Percentiles rank a stretch among this genome's conserved stretches.
These are phyloP conservation scores for Scomberomorus guttatus DNA, from an alignment of 2,797 vertebrate species.

Conservation along the genomic window DNA sequence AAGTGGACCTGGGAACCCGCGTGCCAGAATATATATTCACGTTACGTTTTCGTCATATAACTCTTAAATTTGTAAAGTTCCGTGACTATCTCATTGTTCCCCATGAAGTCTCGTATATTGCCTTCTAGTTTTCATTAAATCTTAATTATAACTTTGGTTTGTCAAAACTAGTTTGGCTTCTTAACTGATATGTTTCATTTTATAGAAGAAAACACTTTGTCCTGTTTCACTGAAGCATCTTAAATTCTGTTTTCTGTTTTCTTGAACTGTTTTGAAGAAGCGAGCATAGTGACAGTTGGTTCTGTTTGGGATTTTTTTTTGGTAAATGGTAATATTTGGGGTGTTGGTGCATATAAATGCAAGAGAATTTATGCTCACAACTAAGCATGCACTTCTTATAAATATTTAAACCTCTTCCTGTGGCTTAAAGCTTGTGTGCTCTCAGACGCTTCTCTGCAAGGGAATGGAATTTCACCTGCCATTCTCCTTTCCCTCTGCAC, in stretches of 20 bases:
- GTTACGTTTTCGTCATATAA: background rate
- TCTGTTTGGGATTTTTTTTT: background rate
- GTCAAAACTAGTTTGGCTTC: background rate
- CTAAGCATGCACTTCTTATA: constrained; percentile 63
- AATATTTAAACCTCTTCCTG: constrained; percentile 81
- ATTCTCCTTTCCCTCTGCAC: constrained; percentile 48
- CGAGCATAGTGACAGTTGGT: background rate
- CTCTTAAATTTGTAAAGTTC: background rate
- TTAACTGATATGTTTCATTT: background rate
- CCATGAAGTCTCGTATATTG: background rate
- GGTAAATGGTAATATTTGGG: constrained; percentile 6
- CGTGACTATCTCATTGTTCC: background rate
- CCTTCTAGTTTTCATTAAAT: background rate
- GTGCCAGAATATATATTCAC: background rate
- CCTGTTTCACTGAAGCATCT: background rate
- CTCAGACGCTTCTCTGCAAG: constrained; percentile 33
- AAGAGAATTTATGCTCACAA: constrained; percentile 64
- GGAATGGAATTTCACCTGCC: constrained; percentile 79
- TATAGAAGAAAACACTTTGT: background rate
- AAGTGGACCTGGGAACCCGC: background rate
- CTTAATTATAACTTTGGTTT: background rate
- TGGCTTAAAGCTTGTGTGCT: constrained; percentile 66
- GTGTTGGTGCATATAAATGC: constrained; percentile 36
- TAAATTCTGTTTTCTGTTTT: too few species aligned
- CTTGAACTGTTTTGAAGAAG: constrained; percentile 19